Evolutionary conservation across 2,888 invertebrate genomes (phyloP), one percentile per base, ranked within the genome.

Genomic region (Boloria euphrosyne): DNA sequence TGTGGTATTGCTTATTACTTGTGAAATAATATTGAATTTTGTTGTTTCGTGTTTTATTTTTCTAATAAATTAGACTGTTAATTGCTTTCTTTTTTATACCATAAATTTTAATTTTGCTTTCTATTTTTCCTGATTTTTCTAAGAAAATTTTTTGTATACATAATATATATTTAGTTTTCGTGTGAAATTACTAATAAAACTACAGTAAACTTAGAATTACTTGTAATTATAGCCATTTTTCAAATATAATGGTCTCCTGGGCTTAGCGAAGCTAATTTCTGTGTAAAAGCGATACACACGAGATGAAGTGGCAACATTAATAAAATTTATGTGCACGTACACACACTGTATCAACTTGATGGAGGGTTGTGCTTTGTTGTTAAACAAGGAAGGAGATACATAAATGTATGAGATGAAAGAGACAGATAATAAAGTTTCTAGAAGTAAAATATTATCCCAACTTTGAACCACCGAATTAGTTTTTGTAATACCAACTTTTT

Each of bases 301-400:
- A 78, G 82, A 82, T 80, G 80, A 78, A 82, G 79, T 76, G 80
- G 78, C 74, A 75, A 79, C 84, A 83, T 84, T 83, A 82, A 81
- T 75, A 80, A 82, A 83, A 85, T 85, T 83, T 85, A 85, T 85
- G 78, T 72, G 68, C 79, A 76, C 79, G 74, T 76, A 79, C 71
- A 71, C 73, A 71, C 78, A 73, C 60, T 67, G 70, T 71, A 73
- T 73, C 74, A 73, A 70, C 72, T 66, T 73, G 68, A 71, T 57
- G 57, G 62, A 62, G 64, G 64, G 64, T 58, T 64, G 59, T 47
- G 55, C 58, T 58, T 64, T 51, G 64, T 64, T 64, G 60, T 65
- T 60, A 17, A 60, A 62, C 52, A 47, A 57, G 53, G 62, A 66
- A 6, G 43, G 62, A 38, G 17, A 57, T 57, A 66, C 50, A 27